Evolutionary conservation across 2,113 vertebrate genomes (phyloP).

Genomic region (Scomber scombrus): DNA sequence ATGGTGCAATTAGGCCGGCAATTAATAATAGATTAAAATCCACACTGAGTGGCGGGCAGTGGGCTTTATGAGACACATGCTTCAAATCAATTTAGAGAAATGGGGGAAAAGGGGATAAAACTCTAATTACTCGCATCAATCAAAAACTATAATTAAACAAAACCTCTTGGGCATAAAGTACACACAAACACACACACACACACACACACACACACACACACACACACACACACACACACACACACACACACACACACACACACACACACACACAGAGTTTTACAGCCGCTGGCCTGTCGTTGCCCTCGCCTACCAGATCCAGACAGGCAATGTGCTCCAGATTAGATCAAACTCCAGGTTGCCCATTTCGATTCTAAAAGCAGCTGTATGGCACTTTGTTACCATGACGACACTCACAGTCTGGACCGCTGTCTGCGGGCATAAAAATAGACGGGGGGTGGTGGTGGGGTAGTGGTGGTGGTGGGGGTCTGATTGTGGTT

Average conservation of each 20-base stretch:
- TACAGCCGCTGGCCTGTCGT: slow-evolving; percentile 33
- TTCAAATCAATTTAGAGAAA: slow-evolving; percentile 20
- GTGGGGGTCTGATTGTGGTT: slow-evolving; percentile 19
- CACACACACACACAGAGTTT: background rate
- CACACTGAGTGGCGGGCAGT: background rate
- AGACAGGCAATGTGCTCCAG: slow-evolving; percentile 56
- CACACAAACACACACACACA: slow-evolving; percentile 19
- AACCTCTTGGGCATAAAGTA: slow-evolving; percentile 3
- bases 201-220: slow-evolving; percentile 31
- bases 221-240: slow-evolving; percentile 22
- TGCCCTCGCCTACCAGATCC: slow-evolving; percentile 36
- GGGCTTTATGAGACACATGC: background rate
- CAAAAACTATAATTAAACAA: slow-evolving; percentile 39
- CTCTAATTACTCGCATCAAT: slow-evolving; percentile 48
- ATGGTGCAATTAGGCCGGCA: slow-evolving; percentile 35
- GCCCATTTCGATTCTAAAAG: slow-evolving; percentile 69
- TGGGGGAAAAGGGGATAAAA: background rate
- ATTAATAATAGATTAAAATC: slow-evolving; percentile 62
- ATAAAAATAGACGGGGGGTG: slow-evolving; percentile 64
- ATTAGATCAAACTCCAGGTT: slow-evolving; percentile 72
- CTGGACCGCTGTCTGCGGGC: slow-evolving; percentile 53
- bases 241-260: slow-evolving; percentile 16
- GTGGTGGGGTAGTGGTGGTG: background rate
- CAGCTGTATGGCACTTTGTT: slow-evolving; percentile 71
- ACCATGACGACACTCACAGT: slow-evolving; percentile 74